Evolutionary conservation across 2,797 vertebrate species (phyloP), one percentile per base, ranked within the genome.

Genomic region (Telmatherina bonti): DNA sequence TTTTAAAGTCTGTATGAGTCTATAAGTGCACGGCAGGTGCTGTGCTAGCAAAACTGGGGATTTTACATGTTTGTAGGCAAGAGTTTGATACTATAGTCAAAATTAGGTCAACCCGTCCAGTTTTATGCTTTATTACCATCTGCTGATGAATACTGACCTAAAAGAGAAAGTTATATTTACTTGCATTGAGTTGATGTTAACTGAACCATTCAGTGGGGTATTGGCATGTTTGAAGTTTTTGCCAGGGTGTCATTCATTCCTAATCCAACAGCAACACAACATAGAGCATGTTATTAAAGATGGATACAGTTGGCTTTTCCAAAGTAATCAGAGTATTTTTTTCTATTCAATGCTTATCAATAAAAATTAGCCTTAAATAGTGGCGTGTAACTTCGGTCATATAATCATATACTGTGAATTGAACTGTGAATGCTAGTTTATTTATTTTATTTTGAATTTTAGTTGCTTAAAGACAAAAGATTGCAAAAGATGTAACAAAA

Each of bases 131-230:
- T 60, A 64, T 75, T 38, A 24, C 57, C 77, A 78, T 78, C 81
- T 78, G 73, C 76, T 70, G 57, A 78, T 27, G 64, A 60, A 81
- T 35, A 35, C 35, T 55, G 69, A 79, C 73, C 74, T 52, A 78
- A 31, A 87, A 70, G 59, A 59, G 38, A 13, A 24, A 2, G 55
- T 65, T 78, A 49, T 81, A 78, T 80, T 72, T 82, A 80, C 71
- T 45, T 47, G 18, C 10, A 51, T 13, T 33, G 58, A 68, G 20
- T 7, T n/a, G 26, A 61, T 43, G 18, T 26, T 31, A 49, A 22
- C 16, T 33, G 6, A 62, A 62, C 27, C 15, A 24, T 12, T 43
- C 16, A 45, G 7, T 43, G 26, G 10, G 41, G 41, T 22, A 29
- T 13, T 31, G 18, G 9, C 27, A 62, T 47, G 20, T 62, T 47